A percentile compares a stretch with the other conserved stretches of the same genome.
phyloP scores from a whole-genome alignment of 2,797 vertebrate species.

The Sarcoramphus papa region DNA sequence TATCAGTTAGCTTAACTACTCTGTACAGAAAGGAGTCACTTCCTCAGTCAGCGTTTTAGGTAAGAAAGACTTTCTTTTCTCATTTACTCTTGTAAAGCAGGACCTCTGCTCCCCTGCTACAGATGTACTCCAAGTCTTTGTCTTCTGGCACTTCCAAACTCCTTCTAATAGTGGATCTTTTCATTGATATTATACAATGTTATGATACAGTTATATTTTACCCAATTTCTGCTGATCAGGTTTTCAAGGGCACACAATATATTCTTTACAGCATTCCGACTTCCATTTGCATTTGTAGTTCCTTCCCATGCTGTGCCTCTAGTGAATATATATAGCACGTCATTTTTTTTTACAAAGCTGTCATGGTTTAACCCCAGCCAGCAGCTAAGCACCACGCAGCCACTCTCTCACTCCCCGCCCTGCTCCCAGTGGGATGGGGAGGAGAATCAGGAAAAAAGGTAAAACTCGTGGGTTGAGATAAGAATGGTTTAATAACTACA shows the following conservation, averaged over 20 bases:
- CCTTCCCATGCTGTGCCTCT: not conserved
- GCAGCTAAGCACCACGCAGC: no score
- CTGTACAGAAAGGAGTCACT: not conserved
- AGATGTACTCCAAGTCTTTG: not conserved
- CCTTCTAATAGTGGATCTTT: rapidly evolving
- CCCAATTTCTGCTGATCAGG: not conserved
- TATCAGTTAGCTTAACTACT: not conserved
- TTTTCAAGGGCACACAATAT: not conserved
- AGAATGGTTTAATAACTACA: no score
- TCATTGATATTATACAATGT: no score
- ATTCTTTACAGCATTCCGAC: not conserved
- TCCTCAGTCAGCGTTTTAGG: not conserved
- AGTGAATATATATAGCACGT: not conserved
- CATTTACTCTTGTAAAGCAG: not conserved
- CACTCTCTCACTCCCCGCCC: no score
- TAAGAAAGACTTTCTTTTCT: not conserved
- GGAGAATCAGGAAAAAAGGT: no score
- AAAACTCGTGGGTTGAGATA: no score
- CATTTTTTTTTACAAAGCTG: not conserved
- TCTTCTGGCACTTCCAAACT: not conserved
- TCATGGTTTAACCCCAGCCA: no score
- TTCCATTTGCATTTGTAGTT: not conserved
- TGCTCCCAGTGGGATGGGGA: no score
- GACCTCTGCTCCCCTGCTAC: not conserved
- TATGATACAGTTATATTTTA: not conserved